Evolutionary conservation across 2,113 vertebrate genomes (phyloP), one percentile per base, ranked within the genome.

Genomic region (Dipodomys spectabilis): DNA sequence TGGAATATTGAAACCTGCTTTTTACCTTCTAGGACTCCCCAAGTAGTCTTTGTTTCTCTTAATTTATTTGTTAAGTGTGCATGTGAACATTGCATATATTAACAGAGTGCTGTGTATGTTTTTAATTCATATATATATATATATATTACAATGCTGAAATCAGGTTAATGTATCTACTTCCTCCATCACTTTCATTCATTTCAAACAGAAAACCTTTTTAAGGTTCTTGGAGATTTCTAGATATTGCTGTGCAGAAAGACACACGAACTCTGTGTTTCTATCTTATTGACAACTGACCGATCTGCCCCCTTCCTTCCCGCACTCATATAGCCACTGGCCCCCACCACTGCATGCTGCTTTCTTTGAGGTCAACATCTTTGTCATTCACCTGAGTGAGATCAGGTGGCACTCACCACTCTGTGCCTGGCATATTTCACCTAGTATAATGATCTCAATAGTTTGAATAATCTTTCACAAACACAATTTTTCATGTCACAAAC

Each of bases 301-400:
- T 20, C 44, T 45, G 2, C 4, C 28, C 5, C 27, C 2, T 10
- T 3, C 4, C 7, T n/a, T 16, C 1, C 4, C 13, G 0, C 32
- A 35, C 10, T 32, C 30, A 1, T 2, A 13, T 1, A 62, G 11
- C 0, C 3, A 11, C 16, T 25, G 57, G 22, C 32, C 62, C 62
- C 0, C 3, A 72, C 3, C 39, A 72, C 7, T 39, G 7, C 32
- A 11, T 23, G 28, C 2, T n/a, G 35, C 49, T 8, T 62, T 81
- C 8, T 23, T 39, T 81, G 8, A 53, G 2, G 25, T 49, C 18
- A 15, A 53, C 23, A 10, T 12, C 45, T 69, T 69, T 32, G 45
- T 20, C 12, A 23, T 80, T 44, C 62, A 20, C 1, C 57, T 25
- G 30, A 71, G 6, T 71, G 9, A 79, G 44, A 6, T 85, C 57